These are phyloP conservation scores for Meleagris gallopavo DNA, from an alignment of 2,113 vertebrate genomes.

Conservation along the genomic window DNA sequence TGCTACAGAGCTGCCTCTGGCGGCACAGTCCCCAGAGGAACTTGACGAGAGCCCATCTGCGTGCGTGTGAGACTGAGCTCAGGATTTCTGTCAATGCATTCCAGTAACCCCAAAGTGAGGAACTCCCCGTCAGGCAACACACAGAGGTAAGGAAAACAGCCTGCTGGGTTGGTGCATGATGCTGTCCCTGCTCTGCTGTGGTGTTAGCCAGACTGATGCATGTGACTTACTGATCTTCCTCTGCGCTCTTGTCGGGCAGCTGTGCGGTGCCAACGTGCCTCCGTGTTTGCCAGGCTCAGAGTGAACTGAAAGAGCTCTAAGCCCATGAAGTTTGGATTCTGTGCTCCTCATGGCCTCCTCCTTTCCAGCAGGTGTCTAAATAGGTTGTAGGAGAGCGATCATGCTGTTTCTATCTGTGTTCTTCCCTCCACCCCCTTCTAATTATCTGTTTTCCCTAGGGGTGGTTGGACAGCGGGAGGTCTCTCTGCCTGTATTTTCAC, in stretches of 20 bases:
- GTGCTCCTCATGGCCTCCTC: background rate
- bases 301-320: background rate
- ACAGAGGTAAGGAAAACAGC: constrained; percentile 83
- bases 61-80: constrained; percentile 80
- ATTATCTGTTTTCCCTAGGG: background rate
- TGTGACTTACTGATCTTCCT: background rate
- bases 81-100: constrained; percentile 94
- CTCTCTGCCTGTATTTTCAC: constrained; percentile 6
- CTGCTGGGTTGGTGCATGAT: background rate
- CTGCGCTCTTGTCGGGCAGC: accelerated
- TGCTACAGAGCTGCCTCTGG: constrained; percentile 73
- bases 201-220: background rate
- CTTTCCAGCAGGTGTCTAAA: background rate
- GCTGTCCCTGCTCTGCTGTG: background rate
- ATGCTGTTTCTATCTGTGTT: background rate
- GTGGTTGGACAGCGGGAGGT: background rate
- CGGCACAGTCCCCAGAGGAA: constrained; percentile 78
- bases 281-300: background rate
- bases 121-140: constrained; percentile 91
- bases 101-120: constrained; percentile 94
- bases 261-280: accelerated
- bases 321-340: background rate
- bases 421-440: background rate
- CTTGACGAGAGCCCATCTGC: constrained; percentile 82
- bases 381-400: background rate